phyloP scores from a whole-genome alignment of 1,140 invertebrate genomes.

The Amyelois transitella region DNA sequence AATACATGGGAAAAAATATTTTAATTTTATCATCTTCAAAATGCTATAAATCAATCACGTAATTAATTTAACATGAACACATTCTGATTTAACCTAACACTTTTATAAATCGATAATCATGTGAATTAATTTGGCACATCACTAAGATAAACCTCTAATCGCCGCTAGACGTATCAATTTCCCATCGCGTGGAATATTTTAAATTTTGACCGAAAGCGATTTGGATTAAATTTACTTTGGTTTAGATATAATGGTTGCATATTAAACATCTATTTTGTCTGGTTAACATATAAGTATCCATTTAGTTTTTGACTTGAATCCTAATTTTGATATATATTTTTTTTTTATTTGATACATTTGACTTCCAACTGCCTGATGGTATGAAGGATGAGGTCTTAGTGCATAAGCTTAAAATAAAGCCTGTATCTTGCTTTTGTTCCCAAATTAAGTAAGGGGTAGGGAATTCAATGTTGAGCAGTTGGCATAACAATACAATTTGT shows the following conservation, averaged over 20 bases:
- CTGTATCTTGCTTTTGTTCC: no score
- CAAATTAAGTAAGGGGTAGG: no score
- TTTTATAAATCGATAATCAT: background rate
- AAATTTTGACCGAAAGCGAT: background rate
- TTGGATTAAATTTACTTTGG: background rate
- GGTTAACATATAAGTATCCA: background rate
- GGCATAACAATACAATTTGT: no score
- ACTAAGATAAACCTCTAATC: conserved; percentile 11
- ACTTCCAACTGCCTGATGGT: no score
- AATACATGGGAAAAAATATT: no score
- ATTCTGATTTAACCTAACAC: background rate
- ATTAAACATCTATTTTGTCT: background rate
- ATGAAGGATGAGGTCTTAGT: no score
- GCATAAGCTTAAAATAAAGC: no score
- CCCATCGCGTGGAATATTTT: conserved; percentile 6
- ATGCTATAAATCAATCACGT: background rate
- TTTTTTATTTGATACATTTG: no score
- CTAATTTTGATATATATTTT: background rate
- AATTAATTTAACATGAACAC: background rate
- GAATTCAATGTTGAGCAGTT: no score
- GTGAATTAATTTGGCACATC: background rate
- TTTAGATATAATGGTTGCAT: background rate
- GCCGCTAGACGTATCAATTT: conserved; percentile 4
- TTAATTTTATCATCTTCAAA: no score
- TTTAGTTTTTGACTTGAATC: background rate